These are phyloP conservation scores for Rhopalosiphum padi DNA, from an alignment of 1,140 invertebrate genomes.

Conservation along the genomic window DNA sequence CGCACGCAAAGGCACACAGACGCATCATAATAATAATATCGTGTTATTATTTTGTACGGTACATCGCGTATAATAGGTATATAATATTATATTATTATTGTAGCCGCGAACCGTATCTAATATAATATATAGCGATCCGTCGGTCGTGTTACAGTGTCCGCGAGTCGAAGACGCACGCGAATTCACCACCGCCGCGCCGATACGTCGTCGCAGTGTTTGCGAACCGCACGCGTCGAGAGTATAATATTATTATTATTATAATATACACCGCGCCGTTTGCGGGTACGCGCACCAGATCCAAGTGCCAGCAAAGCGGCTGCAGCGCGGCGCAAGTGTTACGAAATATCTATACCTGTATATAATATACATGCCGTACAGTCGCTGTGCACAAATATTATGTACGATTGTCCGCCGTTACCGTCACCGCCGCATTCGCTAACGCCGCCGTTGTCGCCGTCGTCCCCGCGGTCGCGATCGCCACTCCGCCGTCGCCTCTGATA, in stretches of 20 bases:
- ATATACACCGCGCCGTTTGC: background rate
- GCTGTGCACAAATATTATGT: background rate
- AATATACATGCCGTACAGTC: background rate
- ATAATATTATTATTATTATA: background rate
- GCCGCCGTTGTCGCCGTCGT: background rate
- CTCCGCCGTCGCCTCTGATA: slow-evolving; percentile 59
- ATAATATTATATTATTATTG: background rate
- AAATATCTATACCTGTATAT: background rate
- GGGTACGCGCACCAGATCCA: too few relatives aligned
- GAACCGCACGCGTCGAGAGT: background rate
- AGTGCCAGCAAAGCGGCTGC: background rate
- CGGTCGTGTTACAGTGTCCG: background rate
- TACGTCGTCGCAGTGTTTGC: background rate
- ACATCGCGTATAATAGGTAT: background rate
- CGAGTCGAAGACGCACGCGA: background rate
- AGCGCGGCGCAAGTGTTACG: background rate
- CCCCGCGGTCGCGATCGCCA: background rate
- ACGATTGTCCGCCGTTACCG: background rate
- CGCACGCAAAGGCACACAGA: background rate
- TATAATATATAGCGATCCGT: background rate
- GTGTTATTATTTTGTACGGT: background rate
- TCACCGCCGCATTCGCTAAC: background rate
- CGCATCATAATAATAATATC: too few relatives aligned
- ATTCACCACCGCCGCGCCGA: background rate
- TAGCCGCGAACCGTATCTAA: too few relatives aligned